Percentiles rank a stretch among this genome's conserved stretches.
phyloP scores from a whole-genome alignment of 2,888 invertebrate species.

The Conistra vaccinii region DNA sequence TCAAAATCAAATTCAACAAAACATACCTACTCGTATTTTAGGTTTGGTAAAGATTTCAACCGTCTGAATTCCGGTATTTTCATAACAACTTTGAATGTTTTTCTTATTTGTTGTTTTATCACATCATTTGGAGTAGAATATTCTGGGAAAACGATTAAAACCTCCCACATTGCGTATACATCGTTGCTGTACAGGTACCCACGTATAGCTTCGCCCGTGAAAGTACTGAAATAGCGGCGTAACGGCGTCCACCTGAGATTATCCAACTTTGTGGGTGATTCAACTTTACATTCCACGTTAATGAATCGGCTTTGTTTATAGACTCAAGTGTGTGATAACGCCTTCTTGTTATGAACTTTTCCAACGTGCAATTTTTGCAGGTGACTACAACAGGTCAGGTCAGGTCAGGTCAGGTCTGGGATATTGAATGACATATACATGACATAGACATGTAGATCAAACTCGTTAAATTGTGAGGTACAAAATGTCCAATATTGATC shows the following conservation, averaged over 20 bases:
- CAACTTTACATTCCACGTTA: slow-evolving; percentile 70
- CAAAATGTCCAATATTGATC: neutral
- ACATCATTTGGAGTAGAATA: slow-evolving; percentile 52
- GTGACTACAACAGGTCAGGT: no score
- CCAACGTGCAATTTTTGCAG: neutral
- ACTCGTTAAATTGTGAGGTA: neutral
- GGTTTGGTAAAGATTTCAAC: neutral
- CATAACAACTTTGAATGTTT: slow-evolving; percentile 22
- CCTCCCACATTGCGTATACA: slow-evolving; percentile 43
- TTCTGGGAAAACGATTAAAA: slow-evolving; percentile 58
- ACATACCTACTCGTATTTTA: neutral
- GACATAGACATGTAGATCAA: no score
- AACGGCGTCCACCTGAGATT: slow-evolving; percentile 73
- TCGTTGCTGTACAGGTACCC: slow-evolving; percentile 16
- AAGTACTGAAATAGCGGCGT: slow-evolving; percentile 73
- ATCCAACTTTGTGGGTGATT: slow-evolving; percentile 77
- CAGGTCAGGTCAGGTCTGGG: no score
- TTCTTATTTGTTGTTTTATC: slow-evolving; percentile 28
- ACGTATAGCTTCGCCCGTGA: slow-evolving; percentile 60
- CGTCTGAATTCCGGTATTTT: slow-evolving; percentile 14
- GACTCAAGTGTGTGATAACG: slow-evolving; percentile 34
- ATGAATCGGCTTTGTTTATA: slow-evolving; percentile 71
- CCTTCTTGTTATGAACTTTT: slow-evolving; percentile 4
- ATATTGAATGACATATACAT: no score
- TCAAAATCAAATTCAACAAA: neutral